A percentile compares a stretch with the other conserved stretches of the same genome.
These are phyloP conservation scores for Orchesellides sinensis DNA, from an alignment of 2,888 invertebrate species.

Conservation along the genomic window DNA sequence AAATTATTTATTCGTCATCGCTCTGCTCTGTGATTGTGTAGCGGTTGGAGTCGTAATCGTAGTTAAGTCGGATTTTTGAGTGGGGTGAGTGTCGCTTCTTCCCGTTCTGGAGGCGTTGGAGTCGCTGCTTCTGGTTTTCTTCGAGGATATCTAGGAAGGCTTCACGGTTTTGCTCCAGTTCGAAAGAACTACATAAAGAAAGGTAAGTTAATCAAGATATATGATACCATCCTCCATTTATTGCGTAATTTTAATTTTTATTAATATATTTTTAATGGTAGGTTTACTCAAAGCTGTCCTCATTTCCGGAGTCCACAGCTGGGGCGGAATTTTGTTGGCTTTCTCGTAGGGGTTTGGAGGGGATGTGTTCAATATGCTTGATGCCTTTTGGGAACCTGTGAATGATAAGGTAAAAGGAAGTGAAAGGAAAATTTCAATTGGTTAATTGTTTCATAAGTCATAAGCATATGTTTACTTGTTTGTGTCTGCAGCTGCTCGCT, in stretches of 20 bases:
- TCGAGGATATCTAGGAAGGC: slow-evolving; percentile 44
- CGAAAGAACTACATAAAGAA: slow-evolving; percentile 33
- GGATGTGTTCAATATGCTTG: too few relatives aligned
- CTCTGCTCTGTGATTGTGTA: slow-evolving; percentile 41
- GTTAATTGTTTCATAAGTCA: too few relatives aligned
- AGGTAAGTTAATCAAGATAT: neutral
- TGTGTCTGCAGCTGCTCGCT: too few relatives aligned
- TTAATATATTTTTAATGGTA: neutral
- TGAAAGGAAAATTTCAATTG: too few relatives aligned
- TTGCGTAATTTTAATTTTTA: neutral
- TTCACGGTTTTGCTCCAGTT: slow-evolving; percentile 40
- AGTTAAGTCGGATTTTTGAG: slow-evolving; percentile 20
- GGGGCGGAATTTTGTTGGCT: too few relatives aligned
- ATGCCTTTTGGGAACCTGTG: too few relatives aligned
- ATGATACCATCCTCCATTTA: neutral
- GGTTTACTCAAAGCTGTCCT: too few relatives aligned
- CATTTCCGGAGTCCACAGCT: too few relatives aligned
- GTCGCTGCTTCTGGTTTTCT: slow-evolving; percentile 14
- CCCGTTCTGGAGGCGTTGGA: slow-evolving; percentile 27
- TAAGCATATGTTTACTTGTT: too few relatives aligned
- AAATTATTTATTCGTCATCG: slow-evolving; percentile 34
- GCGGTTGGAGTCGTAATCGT: slow-evolving; percentile 15
- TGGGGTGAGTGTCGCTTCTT: neutral
- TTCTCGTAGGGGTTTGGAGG: too few relatives aligned
- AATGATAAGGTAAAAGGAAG: too few relatives aligned